phyloP scores from a whole-genome alignment of 2,888 invertebrate species.

The Caenorhabditis sp. region DNA sequence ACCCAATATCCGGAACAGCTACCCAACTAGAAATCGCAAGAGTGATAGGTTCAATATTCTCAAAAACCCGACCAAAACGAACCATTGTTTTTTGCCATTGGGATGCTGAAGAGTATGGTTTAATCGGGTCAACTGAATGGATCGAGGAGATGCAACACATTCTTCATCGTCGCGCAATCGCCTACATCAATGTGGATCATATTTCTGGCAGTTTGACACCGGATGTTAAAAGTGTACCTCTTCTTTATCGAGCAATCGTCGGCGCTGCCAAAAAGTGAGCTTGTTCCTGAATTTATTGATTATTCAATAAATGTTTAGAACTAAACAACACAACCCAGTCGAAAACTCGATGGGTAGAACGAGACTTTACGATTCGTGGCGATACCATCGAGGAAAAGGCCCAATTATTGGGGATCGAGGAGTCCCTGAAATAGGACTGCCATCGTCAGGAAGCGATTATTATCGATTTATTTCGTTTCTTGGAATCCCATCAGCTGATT shows the following conservation, averaged over 20 bases:
- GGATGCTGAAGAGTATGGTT: conserved; percentile 73
- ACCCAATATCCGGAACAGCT: conserved; percentile 74
- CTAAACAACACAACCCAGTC: conserved; percentile 26
- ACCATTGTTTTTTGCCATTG: conserved; percentile 72
- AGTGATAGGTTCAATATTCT: conserved; percentile 14
- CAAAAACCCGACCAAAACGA: conserved; percentile 50
- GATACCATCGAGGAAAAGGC: conserved; percentile 31
- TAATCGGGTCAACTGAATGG: conserved; percentile 74
- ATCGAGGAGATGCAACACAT: conserved; percentile 70
- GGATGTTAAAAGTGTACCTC: conserved; percentile 45
- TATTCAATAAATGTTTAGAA: conserved; percentile 9
- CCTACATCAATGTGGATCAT: conserved; percentile 58
- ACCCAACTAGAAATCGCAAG: conserved; percentile 72
- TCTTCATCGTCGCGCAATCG: conserved; percentile 40
- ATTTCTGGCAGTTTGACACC: conserved; percentile 48
- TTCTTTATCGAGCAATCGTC: conserved; percentile 39
- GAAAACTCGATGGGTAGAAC: conserved; percentile 26
- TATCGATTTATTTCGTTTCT: conserved; percentile 47
- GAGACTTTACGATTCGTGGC: conserved; percentile 48
- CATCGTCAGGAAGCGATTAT: conserved; percentile 47
- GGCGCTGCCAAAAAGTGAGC: conserved; percentile 35
- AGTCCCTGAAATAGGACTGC: conserved; percentile 46
- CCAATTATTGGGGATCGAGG: conserved; percentile 37
- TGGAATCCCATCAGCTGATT: conserved; percentile 47
- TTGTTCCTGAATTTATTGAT: neutral